Base-by-base conservation (phyloP, 1,140 invertebrate genomes). In the Metaphire vulgaris region DNA sequence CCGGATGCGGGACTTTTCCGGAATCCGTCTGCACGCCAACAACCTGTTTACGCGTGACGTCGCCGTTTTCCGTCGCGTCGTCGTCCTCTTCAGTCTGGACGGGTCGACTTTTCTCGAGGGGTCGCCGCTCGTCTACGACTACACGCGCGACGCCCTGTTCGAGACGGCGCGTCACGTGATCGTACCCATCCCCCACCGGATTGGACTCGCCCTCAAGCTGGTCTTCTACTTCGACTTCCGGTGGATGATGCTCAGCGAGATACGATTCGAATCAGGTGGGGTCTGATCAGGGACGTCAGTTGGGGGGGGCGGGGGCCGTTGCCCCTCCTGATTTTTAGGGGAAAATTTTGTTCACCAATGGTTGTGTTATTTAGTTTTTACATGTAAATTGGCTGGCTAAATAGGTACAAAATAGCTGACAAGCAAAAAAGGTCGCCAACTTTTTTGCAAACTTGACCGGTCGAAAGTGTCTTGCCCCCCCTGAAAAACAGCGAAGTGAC, bases 1-100 rank as follows among this genome's bases (percentile, higher is more conserved):
- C 82, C 88, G 89, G 82, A 90, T 94, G 16, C 87, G 93, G 0
- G 95, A 97, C 85, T 95, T 97, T 87, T 92, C 91, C 16, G 90
- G 90, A 0, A 89, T 95, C 26, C 91, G 92, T 81, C 21, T 56
- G 41, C 93, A 91, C 84, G 91, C 89, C 29, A 92, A 91, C 83
- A 92, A 93, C 83, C 89, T 89, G 80, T 91, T 90, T 82, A 88
- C 83, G 31, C 88, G 89, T 79, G 89, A 90, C 69, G 90, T 92
- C 0, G 88, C 91, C 85, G 90, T 91, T 82, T 86, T 86, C 77
- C 76, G 80, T 14, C 79, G 68, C 33, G 91, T 92, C 1, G 89
- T 90, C 79, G 89, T 95, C 77, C 89, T 90, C 78, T 95, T 95
- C 84, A 94, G 92, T 79, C 89, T 94, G 74, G 93, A 92, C 6